Conservation (phyloP, 2,113 vertebrate species). For the Eclectus roratus region DNA sequence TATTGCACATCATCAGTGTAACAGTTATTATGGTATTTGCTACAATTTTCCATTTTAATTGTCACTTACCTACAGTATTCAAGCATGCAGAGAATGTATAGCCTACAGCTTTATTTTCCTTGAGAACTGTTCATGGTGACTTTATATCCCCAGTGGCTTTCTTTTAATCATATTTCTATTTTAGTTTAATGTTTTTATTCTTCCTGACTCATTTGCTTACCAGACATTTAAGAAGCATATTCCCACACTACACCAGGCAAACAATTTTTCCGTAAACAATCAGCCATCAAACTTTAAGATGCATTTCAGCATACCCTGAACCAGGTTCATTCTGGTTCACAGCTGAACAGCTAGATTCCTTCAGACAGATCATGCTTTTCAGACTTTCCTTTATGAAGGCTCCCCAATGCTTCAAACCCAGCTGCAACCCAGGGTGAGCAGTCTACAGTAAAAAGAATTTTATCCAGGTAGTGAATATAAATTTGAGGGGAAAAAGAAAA, state of each 20-base stretch:
- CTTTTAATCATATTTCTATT: background rate
- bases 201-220: background rate
- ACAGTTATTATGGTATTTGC: background rate
- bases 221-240: background rate
- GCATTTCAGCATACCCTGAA: background rate
- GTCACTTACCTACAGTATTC: background rate
- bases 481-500: background rate
- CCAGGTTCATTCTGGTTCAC: background rate
- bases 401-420: background rate
- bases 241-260: conserved; percentile 19
- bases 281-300: background rate
- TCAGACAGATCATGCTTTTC: conserved; percentile 6
- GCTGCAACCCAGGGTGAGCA: background rate
- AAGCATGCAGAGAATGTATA: background rate
- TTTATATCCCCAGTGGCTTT: background rate
- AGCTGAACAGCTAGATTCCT: conserved; percentile 5
- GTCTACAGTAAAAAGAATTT: background rate
- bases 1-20: background rate
- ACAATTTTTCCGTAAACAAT: conserved; percentile 13
- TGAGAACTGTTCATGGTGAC: background rate
- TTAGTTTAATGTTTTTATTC: conserved; percentile 10
- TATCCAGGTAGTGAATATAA: background rate
- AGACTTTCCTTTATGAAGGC: conserved; percentile 13
- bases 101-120: background rate
- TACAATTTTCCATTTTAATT: background rate